Base-by-base conservation (phyloP, 2,888 invertebrate genomes). In the Rotaria magnacalcarata region DNA sequence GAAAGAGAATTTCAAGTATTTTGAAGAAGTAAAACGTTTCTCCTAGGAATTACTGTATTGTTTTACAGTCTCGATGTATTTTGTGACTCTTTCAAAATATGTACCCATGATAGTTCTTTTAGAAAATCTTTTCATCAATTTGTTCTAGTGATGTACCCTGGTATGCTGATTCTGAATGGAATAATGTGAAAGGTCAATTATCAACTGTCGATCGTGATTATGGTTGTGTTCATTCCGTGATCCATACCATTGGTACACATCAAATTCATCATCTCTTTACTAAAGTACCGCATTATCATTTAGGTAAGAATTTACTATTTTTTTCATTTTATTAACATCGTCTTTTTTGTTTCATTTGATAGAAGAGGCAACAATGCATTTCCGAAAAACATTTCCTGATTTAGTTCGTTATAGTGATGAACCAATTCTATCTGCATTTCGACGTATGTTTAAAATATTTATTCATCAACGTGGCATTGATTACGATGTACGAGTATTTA, bases 141-240 rank as follows among this genome's bases (percentile, higher is more conserved):
- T 67, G 11, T 67, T 67, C 4, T 41, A 67, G 67, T 47, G 89
- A 88, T 50, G 88, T 89, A 24, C 90, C 90, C 0, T 90, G 90
- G 90, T 90, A 89, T 86, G 87, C 88, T 60, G 89, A 89, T 85
- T 87, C 88, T 47, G 87, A 88, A 84, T 90, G 90, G 90, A 89
- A 88, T 86, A 89, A 89, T 87, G 90, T 90, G 21, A 88, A 89
- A n/a, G 90, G 90, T 21, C 90, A 90, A 87, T 88, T 90, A 54
- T 89, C 89, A 84, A 89, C 90, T 6, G 88, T 90, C 7, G 90
- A 90, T 87, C 88, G 90, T n/a, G 85, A 89, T 87, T 90, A 90
- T 87, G 90, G 90, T 34, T 88, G 89, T 88, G 89, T 89, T 21
- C 90, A 90, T 87, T 87, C 88, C 86, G 86, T 89, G 85, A 90